These are phyloP conservation scores for Chironomus tepperi DNA, from an alignment of 1,140 invertebrate genomes.

Conservation along the genomic window DNA sequence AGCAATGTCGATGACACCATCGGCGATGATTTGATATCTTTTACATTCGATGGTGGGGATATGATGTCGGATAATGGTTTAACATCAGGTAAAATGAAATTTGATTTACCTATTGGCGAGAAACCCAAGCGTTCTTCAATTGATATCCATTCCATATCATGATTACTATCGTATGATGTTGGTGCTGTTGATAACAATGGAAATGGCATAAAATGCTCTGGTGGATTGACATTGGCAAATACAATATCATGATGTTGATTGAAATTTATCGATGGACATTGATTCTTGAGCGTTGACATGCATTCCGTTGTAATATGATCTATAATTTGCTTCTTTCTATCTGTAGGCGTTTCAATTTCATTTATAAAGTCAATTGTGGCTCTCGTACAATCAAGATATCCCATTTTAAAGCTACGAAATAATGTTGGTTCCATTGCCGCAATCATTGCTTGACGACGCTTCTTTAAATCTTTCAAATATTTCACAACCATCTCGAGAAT, in stretches of 20 bases:
- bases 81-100: not conserved
- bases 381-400: not conserved
- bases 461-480: conserved; percentile 12
- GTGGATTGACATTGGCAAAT: conserved; percentile 11
- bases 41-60: not conserved
- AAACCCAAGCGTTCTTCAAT: not conserved
- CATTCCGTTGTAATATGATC: conserved; percentile 1
- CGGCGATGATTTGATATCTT: not conserved
- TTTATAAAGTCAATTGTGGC: conserved; percentile 18
- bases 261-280: not conserved
- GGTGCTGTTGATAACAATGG: not conserved
- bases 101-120: not conserved
- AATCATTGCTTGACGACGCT: conserved; percentile 1
- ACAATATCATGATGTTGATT: conserved; percentile 10
- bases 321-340: not conserved
- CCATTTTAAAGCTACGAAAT: conserved; percentile 5
- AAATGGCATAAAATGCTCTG: conserved; percentile 1
- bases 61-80: not conserved
- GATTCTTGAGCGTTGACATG: not conserved
- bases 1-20: not conserved
- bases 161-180: too few species aligned
- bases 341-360: conserved; percentile 1
- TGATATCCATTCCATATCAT: not conserved
- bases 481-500: conserved; percentile 16
- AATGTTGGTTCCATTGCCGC: not conserved